These are phyloP conservation scores for Agelas oroides DNA, from an alignment of 37 sponge, comb jelly and placozoan genomes.

Conservation along the genomic window DNA sequence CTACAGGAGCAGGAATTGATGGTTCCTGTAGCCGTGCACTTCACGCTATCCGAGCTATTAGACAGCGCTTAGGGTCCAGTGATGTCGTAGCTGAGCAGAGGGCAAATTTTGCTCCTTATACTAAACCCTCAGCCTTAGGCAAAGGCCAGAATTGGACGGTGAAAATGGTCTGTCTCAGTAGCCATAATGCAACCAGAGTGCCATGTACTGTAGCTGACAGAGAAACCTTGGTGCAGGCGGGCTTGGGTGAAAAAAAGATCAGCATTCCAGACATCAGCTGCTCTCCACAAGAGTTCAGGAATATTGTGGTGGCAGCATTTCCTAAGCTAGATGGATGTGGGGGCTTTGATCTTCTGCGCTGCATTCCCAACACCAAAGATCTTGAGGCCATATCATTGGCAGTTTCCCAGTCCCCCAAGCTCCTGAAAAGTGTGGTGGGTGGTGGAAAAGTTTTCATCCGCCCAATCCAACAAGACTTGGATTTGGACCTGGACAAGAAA, in stretches of 20 bases:
- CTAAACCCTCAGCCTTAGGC: too few relatives aligned
- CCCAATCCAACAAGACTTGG: too few relatives aligned
- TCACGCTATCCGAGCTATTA: too few relatives aligned
- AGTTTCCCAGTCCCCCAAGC: constrained; percentile 19
- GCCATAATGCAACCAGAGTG: not conserved
- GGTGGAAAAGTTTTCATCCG: too few relatives aligned
- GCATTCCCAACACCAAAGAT: constrained; percentile 28
- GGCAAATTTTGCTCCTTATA: constrained; percentile 14
- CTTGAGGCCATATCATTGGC: constrained; percentile 28
- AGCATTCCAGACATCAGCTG: constrained; percentile 25
- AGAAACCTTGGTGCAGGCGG: constrained; percentile 23
- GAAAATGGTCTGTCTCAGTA: constrained; percentile 17
- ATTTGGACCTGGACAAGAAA: too few relatives aligned
- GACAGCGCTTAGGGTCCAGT: too few relatives aligned
- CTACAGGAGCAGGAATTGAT: too few relatives aligned
- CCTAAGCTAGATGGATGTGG: constrained; percentile 38
- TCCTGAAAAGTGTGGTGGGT: too few relatives aligned
- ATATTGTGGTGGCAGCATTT: constrained; percentile 2
- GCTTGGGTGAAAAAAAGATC: constrained; percentile 38
- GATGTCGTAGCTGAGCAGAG: constrained; percentile 8
- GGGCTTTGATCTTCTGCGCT: constrained; percentile 55
- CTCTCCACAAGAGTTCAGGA: constrained; percentile 21
- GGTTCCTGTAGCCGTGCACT: too few relatives aligned
- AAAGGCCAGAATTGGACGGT: too few relatives aligned
- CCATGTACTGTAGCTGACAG: constrained; percentile 26